phyloP scores from a whole-genome alignment of 2,797 vertebrate species.

The Podargus strigoides region DNA sequence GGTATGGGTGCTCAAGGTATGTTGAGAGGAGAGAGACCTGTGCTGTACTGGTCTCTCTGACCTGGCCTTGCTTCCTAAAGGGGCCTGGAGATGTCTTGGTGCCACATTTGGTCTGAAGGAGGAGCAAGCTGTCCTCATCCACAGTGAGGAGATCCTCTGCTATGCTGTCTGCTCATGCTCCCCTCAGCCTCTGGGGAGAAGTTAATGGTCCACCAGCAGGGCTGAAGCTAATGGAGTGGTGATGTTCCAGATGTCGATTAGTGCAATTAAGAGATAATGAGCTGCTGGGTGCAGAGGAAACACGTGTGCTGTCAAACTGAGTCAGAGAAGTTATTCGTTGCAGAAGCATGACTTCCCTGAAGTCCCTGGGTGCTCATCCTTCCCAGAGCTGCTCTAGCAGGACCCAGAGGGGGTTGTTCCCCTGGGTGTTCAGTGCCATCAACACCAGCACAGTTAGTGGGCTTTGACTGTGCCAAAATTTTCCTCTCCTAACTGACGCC shows the following conservation, averaged over 20 bases:
- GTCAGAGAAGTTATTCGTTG: background rate
- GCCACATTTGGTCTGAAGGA: background rate
- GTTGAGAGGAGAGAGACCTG: background rate
- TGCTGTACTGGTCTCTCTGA: background rate
- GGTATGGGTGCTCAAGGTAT: background rate
- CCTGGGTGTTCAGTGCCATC: background rate
- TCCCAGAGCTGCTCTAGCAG: background rate
- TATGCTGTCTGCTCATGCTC: background rate
- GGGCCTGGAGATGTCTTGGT: background rate
- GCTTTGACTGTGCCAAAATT: background rate
- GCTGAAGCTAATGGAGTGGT: background rate
- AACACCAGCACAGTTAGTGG: background rate
- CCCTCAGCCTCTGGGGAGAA: background rate
- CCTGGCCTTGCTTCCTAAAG: background rate
- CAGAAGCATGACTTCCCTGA: background rate
- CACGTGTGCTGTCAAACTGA: background rate
- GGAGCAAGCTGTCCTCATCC: background rate
- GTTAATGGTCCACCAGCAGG: background rate
- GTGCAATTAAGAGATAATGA: background rate
- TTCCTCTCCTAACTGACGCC: background rate
- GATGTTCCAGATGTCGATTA: background rate
- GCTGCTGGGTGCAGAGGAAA: background rate
- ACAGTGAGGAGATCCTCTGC: background rate
- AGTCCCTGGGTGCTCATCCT: background rate
- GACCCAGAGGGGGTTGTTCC: background rate